Conservation (phyloP, 2,888 invertebrate species). For the Morpho helenor region DNA sequence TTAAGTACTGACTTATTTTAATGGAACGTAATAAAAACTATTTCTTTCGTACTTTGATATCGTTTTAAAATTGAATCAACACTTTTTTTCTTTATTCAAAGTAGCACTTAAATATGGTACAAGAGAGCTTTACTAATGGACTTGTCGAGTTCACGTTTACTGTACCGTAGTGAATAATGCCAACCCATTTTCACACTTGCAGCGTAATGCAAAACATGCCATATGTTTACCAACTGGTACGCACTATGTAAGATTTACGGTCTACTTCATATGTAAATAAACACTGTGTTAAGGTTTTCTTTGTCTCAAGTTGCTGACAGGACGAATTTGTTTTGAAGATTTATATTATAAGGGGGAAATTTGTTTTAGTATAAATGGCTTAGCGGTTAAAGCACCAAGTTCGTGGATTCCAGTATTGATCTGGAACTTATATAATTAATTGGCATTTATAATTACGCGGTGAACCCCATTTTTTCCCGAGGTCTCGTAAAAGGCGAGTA, state of each 20-base stretch:
- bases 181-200: constrained; percentile 14
- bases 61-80: no score
- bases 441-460: no score
- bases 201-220: constrained; percentile 13
- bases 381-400: no score
- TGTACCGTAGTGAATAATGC: constrained; percentile 11
- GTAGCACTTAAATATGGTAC: not conserved
- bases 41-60: no score
- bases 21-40: no score
- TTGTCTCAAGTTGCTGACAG: not conserved
- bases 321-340: not conserved
- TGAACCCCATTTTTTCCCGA: no score
- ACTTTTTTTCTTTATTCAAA: no score
- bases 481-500: no score
- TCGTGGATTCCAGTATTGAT: not conserved
- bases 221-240: constrained; percentile 9
- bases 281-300: not conserved
- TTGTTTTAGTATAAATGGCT: no score
- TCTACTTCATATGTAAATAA: not conserved
- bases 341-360: no score
- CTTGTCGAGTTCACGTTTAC: constrained; percentile 13
- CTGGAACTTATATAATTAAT: no score
- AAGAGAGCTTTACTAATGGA: constrained; percentile 16
- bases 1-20: no score
- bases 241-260: constrained; percentile 4